Base-by-base conservation (phyloP, 2,113 vertebrate species). In the Tragulus kanchil region DNA sequence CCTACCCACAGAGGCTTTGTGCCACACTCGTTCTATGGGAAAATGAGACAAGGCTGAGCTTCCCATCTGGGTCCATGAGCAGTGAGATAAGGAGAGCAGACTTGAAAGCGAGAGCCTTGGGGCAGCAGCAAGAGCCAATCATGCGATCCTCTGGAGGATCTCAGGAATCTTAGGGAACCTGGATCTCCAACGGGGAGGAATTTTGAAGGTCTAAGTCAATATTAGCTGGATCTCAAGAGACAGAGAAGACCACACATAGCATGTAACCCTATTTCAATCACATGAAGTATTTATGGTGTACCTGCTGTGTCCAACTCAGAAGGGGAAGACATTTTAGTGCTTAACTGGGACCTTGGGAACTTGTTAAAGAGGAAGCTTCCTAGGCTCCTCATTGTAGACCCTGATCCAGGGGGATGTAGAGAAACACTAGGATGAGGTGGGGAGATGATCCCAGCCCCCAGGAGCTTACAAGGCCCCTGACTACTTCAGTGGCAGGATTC, bases 41-140 rank as follows among this genome's bases (percentile, higher is more conserved):
- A 94, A 93, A 54, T 83, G 84, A 94, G 79, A 91, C 10, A 42
- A 83, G 54, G 59, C 86, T 42, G 62, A 81, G 69, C 93, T 92
- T 67, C 71, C 90, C 45, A 3, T 59, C 90, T 59, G 95, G 69
- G 71, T 59, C 56, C 21, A 3, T 4, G 71, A 15, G 23, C 77
- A 14, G 0, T n/a, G 67, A 16, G 71, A 91, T 69, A 52, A 93
- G 65, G 89, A 91, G 3, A 77, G 54, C 14, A 28, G 14, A 11
- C 16, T 48, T 8, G 59, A 89, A 50, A 31, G 16, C 14, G 64
- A 79, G 85, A 85, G 71, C 9, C 69, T 5, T 5, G 21, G 54
- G 77, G 36, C 65, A 26, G 36, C 36, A 36, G 42, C 52, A 17
- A 54, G 52, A 69, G 28, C 56, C 19, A 2, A 12, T 5, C 15